Evolutionary conservation across 2,888 invertebrate species (phyloP), one percentile per base, ranked within the genome.

Genomic region (Clitarchus hookeri): DNA sequence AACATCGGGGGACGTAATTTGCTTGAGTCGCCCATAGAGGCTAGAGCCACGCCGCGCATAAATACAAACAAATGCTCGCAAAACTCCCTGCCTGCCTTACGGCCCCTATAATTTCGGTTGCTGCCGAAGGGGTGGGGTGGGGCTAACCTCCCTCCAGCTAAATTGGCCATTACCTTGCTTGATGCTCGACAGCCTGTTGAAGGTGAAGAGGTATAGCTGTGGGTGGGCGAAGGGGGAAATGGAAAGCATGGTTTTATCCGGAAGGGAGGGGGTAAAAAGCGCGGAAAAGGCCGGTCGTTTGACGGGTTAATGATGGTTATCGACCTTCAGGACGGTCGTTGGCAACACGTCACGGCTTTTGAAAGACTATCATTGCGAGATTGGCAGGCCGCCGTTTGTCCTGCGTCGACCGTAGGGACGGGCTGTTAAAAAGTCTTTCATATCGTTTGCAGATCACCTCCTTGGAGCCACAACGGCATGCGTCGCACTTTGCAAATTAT

Each of bases 181-280:
- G 65, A 65, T n/a, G 65, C n/a, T n/a, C 65, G 65, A 19, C 65
- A 65, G 65, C 65, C 65, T 65, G 65, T 65, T 65, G 65, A 65
- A 23, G 65, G 65, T 19, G 65, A 2, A 65, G 65, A 65, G 65
- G 65, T 23, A n/a, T n/a, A 11, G 65, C 23, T 19, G 6, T 3
- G 65, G 65, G 19, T 19, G 65, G 65, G 0, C 16, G 65, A 23
- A 23, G 16, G n/a, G 23, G 23, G 65, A 13, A 8, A 48, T 2
- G 48, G 48, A 16, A 16, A 23, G 8, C 8, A 19, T 65, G 19
- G 65, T 65, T 65, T 65, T 65, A 65, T 23, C 19, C 65, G 65
- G 65, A 19, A 65, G 65, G 65, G 65, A 65, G n/a, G 2, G 65
- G n/a, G 16, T 12, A n/a, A n/a, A n/a, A 23, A 65, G 23, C 19